Conservation (phyloP, 1,140 invertebrate genomes). For the Drepana arcuata region DNA sequence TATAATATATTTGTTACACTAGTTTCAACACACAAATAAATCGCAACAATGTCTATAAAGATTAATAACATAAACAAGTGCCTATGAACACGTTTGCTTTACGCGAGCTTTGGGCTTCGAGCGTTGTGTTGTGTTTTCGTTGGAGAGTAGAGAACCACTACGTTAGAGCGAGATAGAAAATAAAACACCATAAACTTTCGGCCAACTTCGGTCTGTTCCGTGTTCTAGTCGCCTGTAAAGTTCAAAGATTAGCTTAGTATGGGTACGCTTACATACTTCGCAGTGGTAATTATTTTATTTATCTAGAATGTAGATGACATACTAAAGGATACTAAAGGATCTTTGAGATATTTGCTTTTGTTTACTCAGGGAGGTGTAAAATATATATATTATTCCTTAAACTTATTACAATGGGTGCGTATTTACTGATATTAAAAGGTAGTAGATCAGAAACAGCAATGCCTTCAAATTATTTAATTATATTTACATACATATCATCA, state of each 20-base stretch:
- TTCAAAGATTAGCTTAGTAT: constrained; percentile 26
- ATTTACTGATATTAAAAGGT: too few species aligned
- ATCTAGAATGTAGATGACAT: too few species aligned
- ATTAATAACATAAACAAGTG: constrained; percentile 37
- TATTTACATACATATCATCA: too few species aligned
- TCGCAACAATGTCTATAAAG: constrained; percentile 35
- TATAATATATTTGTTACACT: constrained; percentile 24
- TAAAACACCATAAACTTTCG: constrained; percentile 57
- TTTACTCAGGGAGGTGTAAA: too few species aligned
- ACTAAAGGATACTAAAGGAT: too few species aligned
- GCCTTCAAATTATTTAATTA: too few species aligned
- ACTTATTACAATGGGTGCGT: too few species aligned
- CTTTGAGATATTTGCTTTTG: too few species aligned
- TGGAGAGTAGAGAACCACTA: too few species aligned
- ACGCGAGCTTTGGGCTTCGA: constrained; percentile 32
- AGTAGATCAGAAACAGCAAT: too few species aligned
- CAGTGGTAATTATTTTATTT: constrained; percentile 6
- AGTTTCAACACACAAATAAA: constrained; percentile 33
- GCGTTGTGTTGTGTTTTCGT: constrained; percentile 45
- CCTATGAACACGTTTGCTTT: constrained; percentile 26
- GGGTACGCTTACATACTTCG: constrained; percentile 22
- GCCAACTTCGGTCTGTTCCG: constrained; percentile 42
- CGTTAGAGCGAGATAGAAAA: constrained; percentile 40
- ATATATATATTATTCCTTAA: too few species aligned
- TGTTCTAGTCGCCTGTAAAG: constrained; percentile 27